Evolutionary conservation across 2,113 vertebrate species (phyloP), one percentile per base, ranked within the genome.

Genomic region (Corynorhinus townsendii): DNA sequence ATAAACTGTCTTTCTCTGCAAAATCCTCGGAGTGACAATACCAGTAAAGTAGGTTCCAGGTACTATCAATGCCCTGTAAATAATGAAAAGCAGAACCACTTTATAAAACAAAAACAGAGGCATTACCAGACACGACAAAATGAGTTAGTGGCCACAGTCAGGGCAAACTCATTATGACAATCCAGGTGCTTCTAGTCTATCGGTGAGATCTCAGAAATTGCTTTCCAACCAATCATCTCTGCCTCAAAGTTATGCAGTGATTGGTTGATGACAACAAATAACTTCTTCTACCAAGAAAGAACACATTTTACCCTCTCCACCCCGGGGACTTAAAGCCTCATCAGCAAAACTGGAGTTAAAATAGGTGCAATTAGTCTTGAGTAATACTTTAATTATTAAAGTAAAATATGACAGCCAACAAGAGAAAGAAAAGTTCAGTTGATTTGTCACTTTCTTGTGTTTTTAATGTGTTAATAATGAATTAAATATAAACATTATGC

Each of bases 201-300:
- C 11, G 71, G 43, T 86, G 43, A 71, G 11, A 40, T 66, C 49
- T 76, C 45, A 85, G 73, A 93, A 64, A 82, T 15, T 43, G 1
- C 3, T 75, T 20, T 19, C 35, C 73, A 40, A 8, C 35, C 38
- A 40, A 56, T 94, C 54, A 45, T 59, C 83, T 84, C 54, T 71
- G 6, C 79, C 10, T 75, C 47, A 90, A 81, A 95, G 59, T 72
- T 95, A 87, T 68, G 33, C 40, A 93, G 79, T 96, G 96, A 93
- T 97, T 96, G 83, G 64, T 66, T 96, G 91, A 95, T 76, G 84
- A 56, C 49, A 95, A 85, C 95, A 94, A 94, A 96, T 95, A 96
- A 96, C 82, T 97, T 84, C 90, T 97, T 96, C 89, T 97, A 93
- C 28, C 88, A 95, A 95, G 80, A 95, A 95, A 96, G 93, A 97